Evolutionary conservation across 2,888 invertebrate species (phyloP).

Genomic region (Callosobruchus maculatus): DNA sequence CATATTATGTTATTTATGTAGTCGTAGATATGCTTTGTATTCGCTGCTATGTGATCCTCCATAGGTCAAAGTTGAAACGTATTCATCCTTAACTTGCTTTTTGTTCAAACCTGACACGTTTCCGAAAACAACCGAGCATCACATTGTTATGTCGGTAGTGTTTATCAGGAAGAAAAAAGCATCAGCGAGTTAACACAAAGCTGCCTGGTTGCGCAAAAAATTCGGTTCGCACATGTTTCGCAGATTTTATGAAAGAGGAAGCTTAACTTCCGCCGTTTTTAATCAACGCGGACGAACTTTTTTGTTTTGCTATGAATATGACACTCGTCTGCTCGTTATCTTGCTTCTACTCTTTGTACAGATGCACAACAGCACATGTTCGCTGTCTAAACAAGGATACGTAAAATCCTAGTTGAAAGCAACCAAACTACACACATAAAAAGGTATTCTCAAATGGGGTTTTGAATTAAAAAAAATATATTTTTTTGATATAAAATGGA

Average conservation of each 20-base stretch:
- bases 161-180: background rate
- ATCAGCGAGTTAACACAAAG: background rate
- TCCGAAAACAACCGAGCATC: background rate
- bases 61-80: too few species aligned
- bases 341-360: background rate
- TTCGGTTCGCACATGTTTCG: conserved; percentile 25
- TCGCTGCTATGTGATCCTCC: too few species aligned
- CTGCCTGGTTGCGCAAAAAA: conserved; percentile 7
- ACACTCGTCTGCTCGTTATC: background rate
- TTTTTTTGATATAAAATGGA: too few species aligned
- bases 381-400: background rate
- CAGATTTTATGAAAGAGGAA: conserved; percentile 26
- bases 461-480: too few species aligned
- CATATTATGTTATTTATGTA: too few species aligned
- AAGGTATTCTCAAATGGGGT: too few species aligned
- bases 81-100: background rate
- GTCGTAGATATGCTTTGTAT: too few species aligned
- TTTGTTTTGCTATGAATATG: background rate
- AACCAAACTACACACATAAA: too few species aligned
- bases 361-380: background rate
- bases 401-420: background rate
- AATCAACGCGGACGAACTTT: background rate
- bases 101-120: background rate
- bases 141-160: background rate
- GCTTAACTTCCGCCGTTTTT: conserved; percentile 21